phyloP scores from a whole-genome alignment of 2,797 vertebrate species.

The Arctocebus calabarensis region DNA sequence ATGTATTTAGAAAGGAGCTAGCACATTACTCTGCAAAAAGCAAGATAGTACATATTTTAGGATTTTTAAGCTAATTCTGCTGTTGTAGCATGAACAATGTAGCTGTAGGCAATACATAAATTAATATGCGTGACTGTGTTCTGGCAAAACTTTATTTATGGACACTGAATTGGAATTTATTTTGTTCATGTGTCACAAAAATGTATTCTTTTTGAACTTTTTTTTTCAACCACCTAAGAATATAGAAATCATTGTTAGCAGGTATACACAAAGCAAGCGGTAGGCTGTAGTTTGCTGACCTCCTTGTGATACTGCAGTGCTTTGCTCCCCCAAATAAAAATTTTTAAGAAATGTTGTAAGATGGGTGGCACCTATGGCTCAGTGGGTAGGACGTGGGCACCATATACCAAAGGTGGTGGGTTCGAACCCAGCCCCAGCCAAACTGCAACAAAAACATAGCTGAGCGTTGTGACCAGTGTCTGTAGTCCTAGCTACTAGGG shows the following conservation, averaged over 20 bases:
- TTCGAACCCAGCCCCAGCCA: too few relatives aligned
- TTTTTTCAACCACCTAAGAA: background rate
- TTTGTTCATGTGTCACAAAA: background rate
- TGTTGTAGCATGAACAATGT: background rate
- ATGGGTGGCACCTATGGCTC: too few relatives aligned
- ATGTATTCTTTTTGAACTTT: background rate
- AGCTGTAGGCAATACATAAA: background rate
- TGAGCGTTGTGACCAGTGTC: too few relatives aligned
- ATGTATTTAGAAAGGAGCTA: background rate
- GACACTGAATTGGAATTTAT: constrained; percentile 23
- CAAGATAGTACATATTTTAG: background rate
- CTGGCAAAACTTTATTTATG: background rate
- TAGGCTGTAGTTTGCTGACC: background rate
- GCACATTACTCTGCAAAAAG: background rate
- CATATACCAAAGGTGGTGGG: too few relatives aligned
- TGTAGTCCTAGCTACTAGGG: too few relatives aligned
- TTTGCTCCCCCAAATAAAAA: background rate
- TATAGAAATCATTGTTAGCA: background rate
- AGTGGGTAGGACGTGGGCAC: too few relatives aligned
- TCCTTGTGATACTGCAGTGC: background rate
- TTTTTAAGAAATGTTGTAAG: background rate
- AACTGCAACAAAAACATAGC: too few relatives aligned
- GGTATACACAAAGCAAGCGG: background rate
- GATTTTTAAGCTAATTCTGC: background rate
- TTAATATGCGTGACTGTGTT: background rate